Percentiles rank a stretch among this genome's conserved stretches.
phyloP scores from a whole-genome alignment of 2,797 vertebrate genomes.

The Pagetopsis macropterus region DNA sequence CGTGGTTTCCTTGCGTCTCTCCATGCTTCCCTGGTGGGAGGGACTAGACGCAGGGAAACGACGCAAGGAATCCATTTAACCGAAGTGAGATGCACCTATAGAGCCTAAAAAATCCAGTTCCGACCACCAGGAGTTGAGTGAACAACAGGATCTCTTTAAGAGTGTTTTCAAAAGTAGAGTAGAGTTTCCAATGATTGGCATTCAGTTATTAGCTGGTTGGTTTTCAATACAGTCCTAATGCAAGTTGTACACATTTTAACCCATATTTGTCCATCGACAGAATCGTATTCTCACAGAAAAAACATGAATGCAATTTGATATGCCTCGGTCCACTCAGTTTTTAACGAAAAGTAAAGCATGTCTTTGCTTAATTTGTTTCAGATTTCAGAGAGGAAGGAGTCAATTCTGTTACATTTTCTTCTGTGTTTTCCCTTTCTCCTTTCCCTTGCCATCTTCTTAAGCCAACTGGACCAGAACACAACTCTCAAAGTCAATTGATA shows the following conservation, averaged over 20 bases:
- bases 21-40: too few relatives aligned
- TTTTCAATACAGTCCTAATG: not conserved
- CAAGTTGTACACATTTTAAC: not conserved
- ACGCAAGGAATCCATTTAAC: too few relatives aligned
- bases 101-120: not conserved
- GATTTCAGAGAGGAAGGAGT: constrained; percentile 3
- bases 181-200: not conserved
- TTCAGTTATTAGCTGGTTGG: not conserved
- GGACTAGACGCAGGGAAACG: too few relatives aligned
- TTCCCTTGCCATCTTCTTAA: not conserved
- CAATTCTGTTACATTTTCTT: not conserved
- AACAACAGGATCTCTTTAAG: not conserved
- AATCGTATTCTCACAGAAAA: not conserved
- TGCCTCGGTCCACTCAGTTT: constrained; percentile 5
- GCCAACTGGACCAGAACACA: not conserved
- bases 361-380: constrained; percentile 1
- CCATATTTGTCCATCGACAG: not conserved
- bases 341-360: constrained; percentile 11
- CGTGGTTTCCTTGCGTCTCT: too few relatives aligned
- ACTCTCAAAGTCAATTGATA: not conserved
- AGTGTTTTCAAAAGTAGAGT: not conserved
- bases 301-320: constrained; percentile 6
- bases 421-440: not conserved
- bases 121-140: not conserved
- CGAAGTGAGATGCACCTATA: not conserved